Conservation (phyloP, 2,797 vertebrate genomes). For the Clarias pachynema region DNA sequence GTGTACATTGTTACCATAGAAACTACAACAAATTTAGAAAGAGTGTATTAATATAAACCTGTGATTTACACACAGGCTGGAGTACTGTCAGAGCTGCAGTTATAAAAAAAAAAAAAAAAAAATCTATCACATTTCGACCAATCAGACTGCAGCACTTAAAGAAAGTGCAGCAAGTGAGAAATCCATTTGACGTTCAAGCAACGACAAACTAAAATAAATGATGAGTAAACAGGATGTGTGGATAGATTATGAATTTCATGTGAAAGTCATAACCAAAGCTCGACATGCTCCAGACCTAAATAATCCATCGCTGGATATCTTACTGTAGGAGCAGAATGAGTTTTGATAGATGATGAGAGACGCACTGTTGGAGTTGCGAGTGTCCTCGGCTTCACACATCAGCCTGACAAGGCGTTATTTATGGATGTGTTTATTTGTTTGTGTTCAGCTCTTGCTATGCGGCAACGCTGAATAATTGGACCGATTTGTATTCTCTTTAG, state of each 20-base stretch:
- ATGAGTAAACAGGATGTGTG: neutral
- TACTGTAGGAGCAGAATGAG: neutral
- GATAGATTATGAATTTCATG: neutral
- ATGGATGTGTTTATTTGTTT: constrained; percentile 46
- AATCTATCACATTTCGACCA: neutral
- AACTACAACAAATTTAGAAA: neutral
- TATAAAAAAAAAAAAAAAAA: neutral
- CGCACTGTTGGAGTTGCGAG: neutral
- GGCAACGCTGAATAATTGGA: constrained; percentile 74
- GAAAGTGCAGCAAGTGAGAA: neutral
- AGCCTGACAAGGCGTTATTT: constrained; percentile 46
- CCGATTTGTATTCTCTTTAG: constrained; percentile 80
- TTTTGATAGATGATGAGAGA: constrained; percentile 1
- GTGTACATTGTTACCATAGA: neutral
- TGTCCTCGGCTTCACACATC: constrained; percentile 1
- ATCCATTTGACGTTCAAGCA: neutral
- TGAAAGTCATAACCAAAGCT: neutral
- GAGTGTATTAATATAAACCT: neutral
- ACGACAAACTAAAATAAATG: neutral
- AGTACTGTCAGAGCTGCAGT: neutral
- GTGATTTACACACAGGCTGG: neutral
- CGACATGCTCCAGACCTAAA: neutral
- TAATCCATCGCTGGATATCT: neutral
- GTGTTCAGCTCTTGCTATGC: constrained; percentile 54
- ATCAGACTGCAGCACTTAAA: neutral